Base-by-base conservation (phyloP, 2,797 vertebrate species). In the Vireo griseus region DNA sequence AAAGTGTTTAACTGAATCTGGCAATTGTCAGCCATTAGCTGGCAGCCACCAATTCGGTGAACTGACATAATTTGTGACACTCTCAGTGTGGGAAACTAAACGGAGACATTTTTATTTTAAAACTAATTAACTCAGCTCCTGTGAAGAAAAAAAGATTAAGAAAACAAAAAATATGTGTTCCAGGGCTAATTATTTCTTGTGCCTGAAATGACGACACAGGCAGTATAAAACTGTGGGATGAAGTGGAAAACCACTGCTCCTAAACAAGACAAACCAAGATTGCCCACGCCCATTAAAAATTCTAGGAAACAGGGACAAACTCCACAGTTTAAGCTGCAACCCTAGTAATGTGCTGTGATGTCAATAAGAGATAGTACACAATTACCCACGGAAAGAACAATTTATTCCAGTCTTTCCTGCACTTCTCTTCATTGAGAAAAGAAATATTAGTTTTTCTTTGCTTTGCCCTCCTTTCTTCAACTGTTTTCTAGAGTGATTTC, bases 1-100 rank as follows among this genome's bases (percentile, higher is more conserved):
- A 95, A 94, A 94, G n/a, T 8, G 24, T 90, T 95, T 95, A 94
- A 93, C 73, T 90, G 91, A 93, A 85, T 95, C 92, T 95, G 93
- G 92, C 95, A 95, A 89, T 89, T 95, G 88, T 95, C 93, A 94
- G n/a, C 40, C 3, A 8, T 68, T 85, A 83, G 39, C 75, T 95
- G 93, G 88, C 96, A 96, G 55, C 11, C 25, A 90, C 73, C 58
- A 81, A 28, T 94, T 94, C 95, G 86, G 92, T 93, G 82, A 96
- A 95, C 75, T 1, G 4, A 95, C 82, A 91, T 92, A 92, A 95
- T 91, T 95, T 96, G 88, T 91, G 96, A 96, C 94, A 93, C 59
- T 83, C 81, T 86, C 42, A 78, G 82, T 91, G 88, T 90, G 88
- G 75, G 85, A 89, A 89, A 71, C 31, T 85, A 92, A 93, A 92